Conservation (phyloP, 2,113 vertebrate species). For the Oenanthe oenanthe region DNA sequence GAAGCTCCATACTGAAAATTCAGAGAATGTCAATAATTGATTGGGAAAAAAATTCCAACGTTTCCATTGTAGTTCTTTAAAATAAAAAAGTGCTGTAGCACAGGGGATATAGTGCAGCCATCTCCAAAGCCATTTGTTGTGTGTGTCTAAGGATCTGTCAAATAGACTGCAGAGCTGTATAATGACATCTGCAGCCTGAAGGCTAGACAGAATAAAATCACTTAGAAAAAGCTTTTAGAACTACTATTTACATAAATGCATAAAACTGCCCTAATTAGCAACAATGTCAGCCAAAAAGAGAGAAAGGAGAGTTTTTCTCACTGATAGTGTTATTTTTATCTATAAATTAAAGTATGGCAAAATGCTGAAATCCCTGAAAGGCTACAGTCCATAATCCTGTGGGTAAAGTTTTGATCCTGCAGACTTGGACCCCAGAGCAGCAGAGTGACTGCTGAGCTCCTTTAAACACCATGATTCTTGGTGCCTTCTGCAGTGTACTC, state of each 20-base stretch:
- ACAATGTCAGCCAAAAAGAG: neutral
- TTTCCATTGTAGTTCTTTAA: neutral
- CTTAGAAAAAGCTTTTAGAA: neutral
- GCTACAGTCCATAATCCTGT: neutral
- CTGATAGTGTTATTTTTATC: neutral
- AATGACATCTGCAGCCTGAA: neutral
- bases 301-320: neutral
- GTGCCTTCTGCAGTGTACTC: neutral
- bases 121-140: neutral
- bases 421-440: neutral
- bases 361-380: neutral
- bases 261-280: neutral
- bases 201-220: neutral
- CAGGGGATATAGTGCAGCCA: neutral
- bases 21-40: neutral
- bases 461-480: neutral
- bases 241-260: neutral
- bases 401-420: neutral
- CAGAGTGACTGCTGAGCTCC: neutral
- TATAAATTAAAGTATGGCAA: neutral
- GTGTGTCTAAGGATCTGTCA: neutral
- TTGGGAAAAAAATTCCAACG: neutral
- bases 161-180: neutral
- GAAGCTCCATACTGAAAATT: neutral
- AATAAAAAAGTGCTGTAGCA: neutral